A percentile compares a stretch with the other conserved stretches of the same genome.
These are phyloP conservation scores for Cavia porcellus DNA, from an alignment of 2,113 vertebrate species.

Conservation along the genomic window DNA sequence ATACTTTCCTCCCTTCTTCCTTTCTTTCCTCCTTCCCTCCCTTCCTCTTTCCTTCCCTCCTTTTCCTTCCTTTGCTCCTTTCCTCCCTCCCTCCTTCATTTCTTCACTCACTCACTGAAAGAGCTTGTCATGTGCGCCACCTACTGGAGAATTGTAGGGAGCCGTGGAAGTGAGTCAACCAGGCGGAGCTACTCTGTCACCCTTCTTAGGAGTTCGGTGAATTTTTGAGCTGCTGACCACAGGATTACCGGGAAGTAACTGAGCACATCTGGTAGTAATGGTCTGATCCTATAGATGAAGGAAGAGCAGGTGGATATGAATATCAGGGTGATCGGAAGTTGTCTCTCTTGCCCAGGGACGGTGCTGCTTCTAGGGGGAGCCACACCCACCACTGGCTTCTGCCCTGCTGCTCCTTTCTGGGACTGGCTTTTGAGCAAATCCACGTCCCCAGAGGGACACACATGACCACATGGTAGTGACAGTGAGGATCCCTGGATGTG, in stretches of 20 bases:
- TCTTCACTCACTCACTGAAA: not conserved
- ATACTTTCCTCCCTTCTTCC: too few species aligned
- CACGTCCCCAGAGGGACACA: not conserved
- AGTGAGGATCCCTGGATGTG: not conserved
- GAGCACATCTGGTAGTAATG: not conserved
- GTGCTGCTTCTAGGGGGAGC: not conserved
- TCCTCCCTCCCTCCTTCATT: too few species aligned
- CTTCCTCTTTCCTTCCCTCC: too few species aligned
- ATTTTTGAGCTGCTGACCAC: not conserved
- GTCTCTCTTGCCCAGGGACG: not conserved
- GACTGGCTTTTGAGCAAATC: not conserved
- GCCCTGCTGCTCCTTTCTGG: not conserved
- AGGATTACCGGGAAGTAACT: not conserved
- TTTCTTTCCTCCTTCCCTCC: not conserved
- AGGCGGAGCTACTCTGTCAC: accelerated
- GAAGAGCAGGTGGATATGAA: not conserved
- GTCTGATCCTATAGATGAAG: not conserved
- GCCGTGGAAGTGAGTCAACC: not conserved
- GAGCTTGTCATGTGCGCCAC: not conserved
- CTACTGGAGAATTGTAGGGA: not conserved
- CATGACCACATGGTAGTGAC: not conserved
- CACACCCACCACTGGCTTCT: not conserved
- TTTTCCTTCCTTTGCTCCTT: too few species aligned
- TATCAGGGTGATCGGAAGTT: not conserved
- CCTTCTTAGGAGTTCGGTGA: not conserved